phyloP scores from a whole-genome alignment of 2,113 vertebrate genomes.

The Pollimyrus isidori region DNA sequence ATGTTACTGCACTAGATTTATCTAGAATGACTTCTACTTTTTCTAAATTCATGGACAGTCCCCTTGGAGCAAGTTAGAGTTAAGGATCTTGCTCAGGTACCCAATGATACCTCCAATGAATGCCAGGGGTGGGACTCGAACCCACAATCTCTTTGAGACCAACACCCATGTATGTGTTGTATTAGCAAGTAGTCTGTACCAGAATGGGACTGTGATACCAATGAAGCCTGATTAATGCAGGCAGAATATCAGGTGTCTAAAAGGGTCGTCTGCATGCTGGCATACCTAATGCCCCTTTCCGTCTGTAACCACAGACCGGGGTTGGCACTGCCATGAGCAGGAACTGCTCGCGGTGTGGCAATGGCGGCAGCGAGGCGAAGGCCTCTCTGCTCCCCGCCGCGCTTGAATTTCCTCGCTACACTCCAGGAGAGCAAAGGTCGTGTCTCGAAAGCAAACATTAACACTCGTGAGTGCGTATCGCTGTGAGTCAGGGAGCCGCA shows the following conservation, averaged over 20 bases:
- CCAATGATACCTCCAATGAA: no score
- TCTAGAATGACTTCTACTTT: no score
- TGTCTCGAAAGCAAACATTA: background rate
- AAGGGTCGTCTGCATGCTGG: background rate
- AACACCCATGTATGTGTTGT: no score
- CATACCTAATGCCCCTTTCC: background rate
- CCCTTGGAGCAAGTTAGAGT: no score
- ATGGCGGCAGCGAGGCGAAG: background rate
- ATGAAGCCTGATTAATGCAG: background rate
- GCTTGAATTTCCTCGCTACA: background rate
- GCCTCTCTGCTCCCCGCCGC: no score
- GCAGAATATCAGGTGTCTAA: background rate
- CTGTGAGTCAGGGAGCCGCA: background rate
- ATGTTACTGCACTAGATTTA: no score
- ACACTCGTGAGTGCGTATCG: background rate
- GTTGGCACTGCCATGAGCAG: background rate
- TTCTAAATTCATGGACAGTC: no score
- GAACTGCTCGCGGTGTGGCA: background rate
- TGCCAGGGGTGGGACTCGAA: no score
- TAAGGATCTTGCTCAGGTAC: no score
- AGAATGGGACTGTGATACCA: background rate
- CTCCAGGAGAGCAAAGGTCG: background rate
- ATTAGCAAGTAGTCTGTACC: no score
- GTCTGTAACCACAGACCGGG: background rate
- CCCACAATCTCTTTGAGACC: no score